These are phyloP conservation scores for Andricus curvator DNA, from an alignment of 2,888 invertebrate species.

Conservation along the genomic window DNA sequence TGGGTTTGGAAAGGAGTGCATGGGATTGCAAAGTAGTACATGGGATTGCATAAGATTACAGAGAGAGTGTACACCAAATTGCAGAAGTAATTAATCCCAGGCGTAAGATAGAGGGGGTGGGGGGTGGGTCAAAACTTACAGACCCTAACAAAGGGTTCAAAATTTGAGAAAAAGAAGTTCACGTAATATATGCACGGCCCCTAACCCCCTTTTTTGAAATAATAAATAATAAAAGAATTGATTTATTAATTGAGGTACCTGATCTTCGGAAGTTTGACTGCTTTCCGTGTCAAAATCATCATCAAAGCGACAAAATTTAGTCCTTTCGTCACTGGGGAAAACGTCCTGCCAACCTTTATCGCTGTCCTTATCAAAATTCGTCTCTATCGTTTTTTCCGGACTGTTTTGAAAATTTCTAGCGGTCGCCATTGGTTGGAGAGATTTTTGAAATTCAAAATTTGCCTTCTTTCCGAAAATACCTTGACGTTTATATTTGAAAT, in stretches of 20 bases:
- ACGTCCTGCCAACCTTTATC: neutral
- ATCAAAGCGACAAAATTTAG: neutral
- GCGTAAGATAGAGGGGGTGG: too few species aligned
- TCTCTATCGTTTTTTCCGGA: neutral
- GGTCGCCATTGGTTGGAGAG: slow-evolving; percentile 1
- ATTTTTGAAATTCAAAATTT: neutral
- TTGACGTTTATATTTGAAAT: neutral
- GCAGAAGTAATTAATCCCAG: too few species aligned
- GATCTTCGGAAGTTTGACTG: slow-evolving; percentile 5
- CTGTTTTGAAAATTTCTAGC: neutral
- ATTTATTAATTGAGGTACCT: neutral
- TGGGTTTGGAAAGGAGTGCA: too few species aligned
- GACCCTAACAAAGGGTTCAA: too few species aligned
- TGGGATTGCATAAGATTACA: too few species aligned
- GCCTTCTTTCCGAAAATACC: neutral
- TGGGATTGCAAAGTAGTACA: too few species aligned
- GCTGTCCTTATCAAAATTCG: neutral
- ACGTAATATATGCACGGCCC: too few species aligned
- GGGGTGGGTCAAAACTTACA: too few species aligned
- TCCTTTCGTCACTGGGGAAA: neutral
- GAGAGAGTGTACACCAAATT: too few species aligned
- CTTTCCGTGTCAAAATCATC: neutral
- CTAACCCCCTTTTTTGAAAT: neutral
- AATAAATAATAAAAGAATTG: neutral
- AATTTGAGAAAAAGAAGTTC: too few species aligned